Evolutionary conservation across 2,888 invertebrate genomes (phyloP), one percentile per base, ranked within the genome.

Genomic region (Lamproptera curius): DNA sequence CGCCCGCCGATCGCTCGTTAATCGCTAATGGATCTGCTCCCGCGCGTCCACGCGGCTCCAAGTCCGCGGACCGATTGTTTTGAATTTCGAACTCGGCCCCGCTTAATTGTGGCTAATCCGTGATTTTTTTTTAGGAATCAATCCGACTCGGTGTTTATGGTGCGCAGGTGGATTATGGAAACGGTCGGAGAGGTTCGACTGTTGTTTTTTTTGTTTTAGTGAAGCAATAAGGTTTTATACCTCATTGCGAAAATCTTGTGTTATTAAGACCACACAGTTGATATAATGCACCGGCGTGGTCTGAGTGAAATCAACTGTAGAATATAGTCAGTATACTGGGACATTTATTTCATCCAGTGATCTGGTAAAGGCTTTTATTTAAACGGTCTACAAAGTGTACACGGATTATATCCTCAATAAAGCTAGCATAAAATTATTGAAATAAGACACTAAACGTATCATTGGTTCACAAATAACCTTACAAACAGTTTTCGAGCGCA

Each of bases 11-110:
- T 78, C 67, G 72, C 73, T 83, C 79, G 79, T 85, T 87, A 82
- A 85, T 85, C 77, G 81, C 72, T 85, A 86, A 86, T 86, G 85
- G 82, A 73, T 74, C 66, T 70, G 82, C 82, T 73, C 75, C 80
- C 69, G 67, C 60, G 54, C 50, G 63, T 55, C 59, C 62, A 55
- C 59, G 55, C 59, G 56, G 48, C 50, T 51, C 53, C 51, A 49
- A 44, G 57, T 50, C 55, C 58, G 64, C 61, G 56, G 54, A 60
- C 54, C 56, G 55, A 60, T 57, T 55, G 57, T 55, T 61, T 54
- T 45, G 47, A 54, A 53, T 56, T 47, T 51, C 46, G 47, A 56
- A 56, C 51, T 52, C 40, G 49, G 52, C 49, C 46, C 48, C 20
- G 35, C 34, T 31, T 43, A 48, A 50, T 52, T 48, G 40, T 50